These are phyloP conservation scores for Sphinx pinastri DNA, from an alignment of 2,888 invertebrate genomes.

Conservation along the genomic window DNA sequence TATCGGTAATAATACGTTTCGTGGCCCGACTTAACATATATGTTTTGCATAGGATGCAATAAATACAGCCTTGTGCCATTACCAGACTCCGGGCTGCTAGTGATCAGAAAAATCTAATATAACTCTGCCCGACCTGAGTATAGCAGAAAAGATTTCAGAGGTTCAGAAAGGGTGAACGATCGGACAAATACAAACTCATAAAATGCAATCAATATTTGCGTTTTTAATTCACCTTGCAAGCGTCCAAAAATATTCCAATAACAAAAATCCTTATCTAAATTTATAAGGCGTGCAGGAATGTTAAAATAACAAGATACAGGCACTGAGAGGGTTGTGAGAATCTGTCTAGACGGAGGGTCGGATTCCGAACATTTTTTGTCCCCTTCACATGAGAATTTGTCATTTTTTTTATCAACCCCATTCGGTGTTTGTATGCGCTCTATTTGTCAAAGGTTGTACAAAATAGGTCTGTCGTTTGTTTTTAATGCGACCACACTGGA, in stretches of 20 bases:
- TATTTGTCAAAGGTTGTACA: slow-evolving; percentile 31
- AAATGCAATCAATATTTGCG: no score
- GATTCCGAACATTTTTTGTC: slow-evolving; percentile 53
- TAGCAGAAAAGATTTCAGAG: no score
- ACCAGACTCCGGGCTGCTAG: no score
- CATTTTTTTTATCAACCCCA: slow-evolving; percentile 49
- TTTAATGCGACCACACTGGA: slow-evolving; percentile 10
- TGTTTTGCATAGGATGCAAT: no score
- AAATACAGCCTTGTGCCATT: no score
- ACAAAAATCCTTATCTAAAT: slow-evolving; percentile 26
- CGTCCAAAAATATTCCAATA: not conserved
- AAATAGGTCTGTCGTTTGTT: slow-evolving; percentile 26
- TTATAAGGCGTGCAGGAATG: slow-evolving; percentile 19
- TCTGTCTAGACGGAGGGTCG: slow-evolving; percentile 49
- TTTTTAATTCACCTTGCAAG: not conserved
- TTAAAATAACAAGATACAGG: slow-evolving; percentile 29
- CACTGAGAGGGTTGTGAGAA: slow-evolving; percentile 35
- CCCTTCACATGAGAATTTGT: slow-evolving; percentile 56
- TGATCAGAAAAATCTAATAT: no score
- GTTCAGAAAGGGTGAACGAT: no score
- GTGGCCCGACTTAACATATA: no score
- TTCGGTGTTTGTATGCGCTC: slow-evolving; percentile 31
- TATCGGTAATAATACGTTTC: no score
- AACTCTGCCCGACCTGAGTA: no score
- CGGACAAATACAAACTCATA: no score